phyloP scores from a whole-genome alignment of 2,888 invertebrate species.

The Leucozona laternaria region DNA sequence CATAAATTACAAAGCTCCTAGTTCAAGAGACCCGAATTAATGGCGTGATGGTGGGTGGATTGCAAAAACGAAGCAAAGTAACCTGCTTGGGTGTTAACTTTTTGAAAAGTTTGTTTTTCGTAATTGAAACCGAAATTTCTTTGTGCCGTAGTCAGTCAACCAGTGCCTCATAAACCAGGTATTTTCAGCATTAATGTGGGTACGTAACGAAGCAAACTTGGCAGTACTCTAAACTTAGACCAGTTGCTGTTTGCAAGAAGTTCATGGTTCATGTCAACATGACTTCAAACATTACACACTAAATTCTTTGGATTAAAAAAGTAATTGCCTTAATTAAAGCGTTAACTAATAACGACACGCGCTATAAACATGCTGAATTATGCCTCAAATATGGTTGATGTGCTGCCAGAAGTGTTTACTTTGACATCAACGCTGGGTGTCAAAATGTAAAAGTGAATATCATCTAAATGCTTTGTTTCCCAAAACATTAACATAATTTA shows the following conservation, averaged over 20 bases:
- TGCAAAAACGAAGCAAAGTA: background rate
- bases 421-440: background rate
- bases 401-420: slow-evolving; percentile 1
- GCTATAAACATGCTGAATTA: background rate
- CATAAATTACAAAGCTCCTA: slow-evolving; percentile 63
- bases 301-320: slow-evolving; percentile 7
- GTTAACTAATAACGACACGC: slow-evolving; percentile 20
- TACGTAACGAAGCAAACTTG: background rate
- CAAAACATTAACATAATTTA: background rate
- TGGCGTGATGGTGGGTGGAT: slow-evolving; percentile 37
- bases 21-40: slow-evolving; percentile 58
- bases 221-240: background rate
- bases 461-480: background rate
- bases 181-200: slow-evolving; percentile 3
- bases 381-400: background rate
- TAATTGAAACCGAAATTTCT: slow-evolving; percentile 44
- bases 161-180: slow-evolving; percentile 16
- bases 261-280: slow-evolving; percentile 18
- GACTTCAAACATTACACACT: slow-evolving; percentile 16
- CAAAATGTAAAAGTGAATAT: background rate
- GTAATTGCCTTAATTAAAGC: slow-evolving; percentile 24
- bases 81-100: slow-evolving; percentile 28
- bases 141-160: background rate
- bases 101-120: slow-evolving; percentile 52
- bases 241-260: background rate